phyloP scores from a whole-genome alignment of 1,140 invertebrate species.

The Chionoecetes opilio region DNA sequence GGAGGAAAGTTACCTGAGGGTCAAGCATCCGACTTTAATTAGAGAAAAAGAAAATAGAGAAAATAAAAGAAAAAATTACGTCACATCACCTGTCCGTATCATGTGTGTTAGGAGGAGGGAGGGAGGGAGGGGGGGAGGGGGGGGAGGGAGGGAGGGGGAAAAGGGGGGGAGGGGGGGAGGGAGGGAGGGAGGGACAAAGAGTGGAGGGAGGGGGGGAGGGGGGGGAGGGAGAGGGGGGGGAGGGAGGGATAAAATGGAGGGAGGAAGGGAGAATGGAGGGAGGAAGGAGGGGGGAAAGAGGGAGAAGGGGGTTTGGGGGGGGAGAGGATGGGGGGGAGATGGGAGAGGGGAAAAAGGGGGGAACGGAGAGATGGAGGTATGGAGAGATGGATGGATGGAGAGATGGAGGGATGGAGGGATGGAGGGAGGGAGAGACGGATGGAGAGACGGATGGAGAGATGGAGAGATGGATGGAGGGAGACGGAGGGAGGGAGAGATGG shows the following conservation, averaged over 20 bases:
- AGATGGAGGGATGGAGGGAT: not conserved
- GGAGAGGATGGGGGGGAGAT: not conserved
- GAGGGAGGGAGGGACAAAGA: not conserved
- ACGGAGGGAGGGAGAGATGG: not conserved
- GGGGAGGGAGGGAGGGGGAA: not conserved
- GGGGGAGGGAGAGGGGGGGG: not conserved
- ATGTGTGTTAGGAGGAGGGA: not conserved
- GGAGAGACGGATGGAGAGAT: too few relatives aligned
- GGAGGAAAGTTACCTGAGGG: not conserved
- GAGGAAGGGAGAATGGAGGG: not conserved
- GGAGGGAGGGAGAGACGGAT: too few relatives aligned
- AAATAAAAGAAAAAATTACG: too few relatives aligned
- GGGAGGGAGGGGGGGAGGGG: not conserved
- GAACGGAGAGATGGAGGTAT: not conserved
- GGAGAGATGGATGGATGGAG: not conserved
- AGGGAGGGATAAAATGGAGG: too few relatives aligned
- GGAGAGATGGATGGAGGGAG: too few relatives aligned
- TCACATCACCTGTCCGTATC: too few relatives aligned
- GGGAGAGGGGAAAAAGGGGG: not conserved
- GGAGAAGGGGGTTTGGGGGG: not conserved
- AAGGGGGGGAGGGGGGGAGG: not conserved
- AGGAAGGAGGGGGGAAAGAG: too few relatives aligned
- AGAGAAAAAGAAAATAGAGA: too few relatives aligned
- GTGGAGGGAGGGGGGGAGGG: not conserved
- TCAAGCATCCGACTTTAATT: too few relatives aligned